These are phyloP conservation scores for Meteorus cinctellus DNA, from an alignment of 2,888 invertebrate species.

Conservation along the genomic window DNA sequence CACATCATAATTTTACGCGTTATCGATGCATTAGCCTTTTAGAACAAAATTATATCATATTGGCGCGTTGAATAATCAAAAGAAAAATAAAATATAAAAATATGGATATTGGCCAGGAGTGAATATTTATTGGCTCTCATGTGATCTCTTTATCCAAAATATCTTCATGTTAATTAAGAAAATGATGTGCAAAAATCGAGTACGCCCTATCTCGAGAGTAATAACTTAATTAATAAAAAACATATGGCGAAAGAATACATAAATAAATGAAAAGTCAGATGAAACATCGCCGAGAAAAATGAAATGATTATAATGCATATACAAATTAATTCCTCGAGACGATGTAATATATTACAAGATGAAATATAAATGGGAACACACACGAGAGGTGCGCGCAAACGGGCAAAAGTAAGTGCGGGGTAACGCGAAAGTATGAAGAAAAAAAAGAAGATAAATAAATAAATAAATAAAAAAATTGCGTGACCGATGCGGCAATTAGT, in stretches of 20 bases:
- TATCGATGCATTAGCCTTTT: neutral
- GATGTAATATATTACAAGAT: too few relatives aligned
- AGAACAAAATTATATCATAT: too few relatives aligned
- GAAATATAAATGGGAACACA: conserved; percentile 15
- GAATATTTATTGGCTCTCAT: too few relatives aligned
- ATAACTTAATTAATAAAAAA: neutral
- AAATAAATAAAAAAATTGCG: conserved; percentile 45
- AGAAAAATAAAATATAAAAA: too few relatives aligned
- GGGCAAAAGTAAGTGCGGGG: neutral
- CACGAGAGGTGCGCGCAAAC: neutral
- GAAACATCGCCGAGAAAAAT: neutral
- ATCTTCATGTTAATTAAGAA: too few relatives aligned
- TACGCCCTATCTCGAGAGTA: too few relatives aligned
- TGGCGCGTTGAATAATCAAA: too few relatives aligned
- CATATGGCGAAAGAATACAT: neutral
- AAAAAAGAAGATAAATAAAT: conserved; percentile 17
- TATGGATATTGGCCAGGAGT: too few relatives aligned
- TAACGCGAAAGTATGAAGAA: neutral
- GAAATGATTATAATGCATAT: neutral
- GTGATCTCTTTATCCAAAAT: too few relatives aligned
- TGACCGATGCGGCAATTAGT: conserved; percentile 56
- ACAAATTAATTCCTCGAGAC: neutral
- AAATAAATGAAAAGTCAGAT: neutral
- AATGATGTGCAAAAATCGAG: too few relatives aligned
- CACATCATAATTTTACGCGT: neutral